Conservation (phyloP, 2,797 vertebrate genomes). For the Crenichthys baileyi region DNA sequence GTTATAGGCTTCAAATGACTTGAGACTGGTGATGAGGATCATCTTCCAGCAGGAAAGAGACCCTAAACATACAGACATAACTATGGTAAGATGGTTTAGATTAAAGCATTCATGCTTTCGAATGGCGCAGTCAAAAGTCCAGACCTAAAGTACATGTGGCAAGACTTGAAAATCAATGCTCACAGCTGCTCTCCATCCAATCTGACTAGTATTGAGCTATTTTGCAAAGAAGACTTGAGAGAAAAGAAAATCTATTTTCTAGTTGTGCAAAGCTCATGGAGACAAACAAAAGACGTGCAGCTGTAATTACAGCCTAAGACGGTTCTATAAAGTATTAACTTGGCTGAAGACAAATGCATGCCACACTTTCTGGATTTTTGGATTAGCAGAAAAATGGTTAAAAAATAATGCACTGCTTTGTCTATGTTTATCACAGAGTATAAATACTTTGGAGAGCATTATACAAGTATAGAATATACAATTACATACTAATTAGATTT, state of each 20-base stretch:
- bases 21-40: background rate
- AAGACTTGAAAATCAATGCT: background rate
- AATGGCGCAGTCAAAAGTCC: background rate
- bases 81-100: background rate
- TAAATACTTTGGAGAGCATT: background rate
- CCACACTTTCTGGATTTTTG: background rate
- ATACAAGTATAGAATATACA: constrained; percentile 37
- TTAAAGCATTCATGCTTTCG: background rate
- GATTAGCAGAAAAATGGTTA: background rate
- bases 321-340: background rate
- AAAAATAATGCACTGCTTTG: background rate
- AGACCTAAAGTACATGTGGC: background rate
- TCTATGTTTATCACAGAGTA: too few relatives aligned
- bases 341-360: background rate
- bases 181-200: background rate
- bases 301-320: background rate
- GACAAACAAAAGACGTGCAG: background rate
- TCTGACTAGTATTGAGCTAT: background rate
- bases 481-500: constrained; percentile 70
- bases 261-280: background rate
- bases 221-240: background rate
- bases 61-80: background rate
- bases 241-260: background rate
- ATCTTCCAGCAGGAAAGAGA: background rate
- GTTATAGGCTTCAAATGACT: background rate